Conservation (phyloP, 2,113 vertebrate genomes). For the Dinomys branickii region DNA sequence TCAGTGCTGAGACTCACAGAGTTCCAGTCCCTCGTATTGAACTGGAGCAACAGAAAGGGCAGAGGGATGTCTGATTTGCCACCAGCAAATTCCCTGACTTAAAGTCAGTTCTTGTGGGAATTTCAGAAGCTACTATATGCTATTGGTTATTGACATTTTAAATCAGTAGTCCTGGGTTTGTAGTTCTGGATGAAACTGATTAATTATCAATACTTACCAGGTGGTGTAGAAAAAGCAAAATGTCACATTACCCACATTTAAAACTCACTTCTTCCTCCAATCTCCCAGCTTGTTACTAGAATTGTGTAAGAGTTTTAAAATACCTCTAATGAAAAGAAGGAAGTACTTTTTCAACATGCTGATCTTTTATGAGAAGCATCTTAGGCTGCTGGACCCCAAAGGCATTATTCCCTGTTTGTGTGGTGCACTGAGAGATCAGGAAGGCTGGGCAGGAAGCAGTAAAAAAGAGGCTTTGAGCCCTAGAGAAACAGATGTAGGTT, state of each 20-base stretch:
- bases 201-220: conserved; percentile 13
- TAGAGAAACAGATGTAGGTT: conserved; percentile 80
- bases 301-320: conserved; percentile 30
- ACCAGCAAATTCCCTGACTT: conserved; percentile 52
- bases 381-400: conserved; percentile 3
- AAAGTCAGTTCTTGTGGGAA: conserved; percentile 67
- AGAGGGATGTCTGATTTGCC: conserved; percentile 52
- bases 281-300: neutral
- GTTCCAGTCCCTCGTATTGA: conserved; percentile 64
- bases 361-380: neutral
- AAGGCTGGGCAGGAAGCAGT: conserved; percentile 35
- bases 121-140: neutral
- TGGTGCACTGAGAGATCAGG: conserved; percentile 42
- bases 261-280: neutral
- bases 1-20: neutral
- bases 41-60: conserved; percentile 60
- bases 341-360: conserved; percentile 35
- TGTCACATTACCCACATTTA: neutral
- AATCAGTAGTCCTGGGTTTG: neutral
- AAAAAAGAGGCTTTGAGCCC: conserved; percentile 68
- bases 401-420: conserved; percentile 36
- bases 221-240: neutral
- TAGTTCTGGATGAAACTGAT: neutral
- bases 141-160: neutral
- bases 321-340: conserved; percentile 5